phyloP scores from a whole-genome alignment of 2,888 invertebrate species.

The Dicranocentrus wangi region DNA sequence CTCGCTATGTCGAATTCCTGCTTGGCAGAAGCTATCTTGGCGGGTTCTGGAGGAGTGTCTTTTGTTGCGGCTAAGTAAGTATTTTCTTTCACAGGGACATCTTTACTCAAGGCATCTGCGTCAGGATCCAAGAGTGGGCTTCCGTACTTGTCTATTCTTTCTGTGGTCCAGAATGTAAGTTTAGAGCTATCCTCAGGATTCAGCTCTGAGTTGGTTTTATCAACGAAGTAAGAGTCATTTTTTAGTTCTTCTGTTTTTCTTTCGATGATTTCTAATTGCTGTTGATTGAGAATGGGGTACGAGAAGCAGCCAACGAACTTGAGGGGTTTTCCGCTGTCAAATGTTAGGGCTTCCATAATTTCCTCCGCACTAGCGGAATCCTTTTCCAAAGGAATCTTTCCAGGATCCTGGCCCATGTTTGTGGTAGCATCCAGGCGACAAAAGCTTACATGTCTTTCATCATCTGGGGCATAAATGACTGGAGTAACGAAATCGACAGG shows the following conservation, averaged over 20 bases:
- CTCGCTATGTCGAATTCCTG: background rate
- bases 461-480: background rate
- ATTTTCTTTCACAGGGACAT: background rate
- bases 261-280: slow-evolving; percentile 12
- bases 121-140: slow-evolving; percentile 14
- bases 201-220: slow-evolving; percentile 17
- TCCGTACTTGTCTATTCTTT: slow-evolving; percentile 32
- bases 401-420: slow-evolving; percentile 6
- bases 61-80: background rate
- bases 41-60: background rate
- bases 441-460: slow-evolving; percentile 17
- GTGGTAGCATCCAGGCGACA: slow-evolving; percentile 35
- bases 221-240: background rate
- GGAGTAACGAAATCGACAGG: background rate
- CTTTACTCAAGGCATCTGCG: background rate
- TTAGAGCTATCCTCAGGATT: slow-evolving; percentile 32
- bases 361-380: slow-evolving; percentile 4
- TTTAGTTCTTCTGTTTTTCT: background rate
- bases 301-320: slow-evolving; percentile 26
- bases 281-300: slow-evolving; percentile 25
- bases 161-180: slow-evolving; percentile 37
- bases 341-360: background rate
- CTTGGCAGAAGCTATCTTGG: background rate
- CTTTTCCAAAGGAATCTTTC: slow-evolving; percentile 17
- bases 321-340: background rate